phyloP scores from a whole-genome alignment of 2,113 vertebrate species.

The Cichladusa arquata region DNA sequence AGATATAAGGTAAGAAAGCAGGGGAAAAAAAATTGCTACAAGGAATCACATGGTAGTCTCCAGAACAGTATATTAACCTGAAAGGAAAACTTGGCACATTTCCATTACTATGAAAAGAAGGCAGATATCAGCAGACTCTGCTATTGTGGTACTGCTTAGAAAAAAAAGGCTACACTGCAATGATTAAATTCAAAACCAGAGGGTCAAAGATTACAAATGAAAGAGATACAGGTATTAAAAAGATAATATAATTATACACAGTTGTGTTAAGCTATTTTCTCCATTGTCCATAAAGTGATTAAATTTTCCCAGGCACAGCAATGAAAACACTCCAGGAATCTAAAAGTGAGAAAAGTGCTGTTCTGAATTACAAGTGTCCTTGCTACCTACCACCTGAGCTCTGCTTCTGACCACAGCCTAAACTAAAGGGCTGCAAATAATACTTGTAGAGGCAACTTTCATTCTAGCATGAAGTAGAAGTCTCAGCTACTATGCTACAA shows the following conservation, averaged over 20 bases:
- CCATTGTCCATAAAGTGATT: neutral
- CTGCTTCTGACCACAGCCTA: neutral
- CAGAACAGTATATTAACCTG: neutral
- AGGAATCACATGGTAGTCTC: neutral
- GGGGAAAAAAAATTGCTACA: neutral
- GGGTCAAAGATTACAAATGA: neutral
- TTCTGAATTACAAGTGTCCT: neutral
- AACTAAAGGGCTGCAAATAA: neutral
- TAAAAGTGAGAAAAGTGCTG: neutral
- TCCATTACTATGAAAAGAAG: neutral
- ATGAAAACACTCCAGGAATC: neutral
- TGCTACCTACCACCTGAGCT: neutral
- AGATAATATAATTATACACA: neutral
- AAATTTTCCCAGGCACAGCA: neutral
- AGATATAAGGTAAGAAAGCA: constrained; percentile 13
- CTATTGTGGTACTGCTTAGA: neutral
- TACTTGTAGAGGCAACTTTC: fast-evolving
- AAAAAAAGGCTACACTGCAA: neutral
- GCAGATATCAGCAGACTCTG: neutral
- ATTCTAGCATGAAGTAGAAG: neutral
- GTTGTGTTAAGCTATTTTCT: neutral
- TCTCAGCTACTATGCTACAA: neutral
- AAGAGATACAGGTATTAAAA: neutral
- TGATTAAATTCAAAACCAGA: neutral
- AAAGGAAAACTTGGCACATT: neutral